phyloP scores from a whole-genome alignment of 2,888 invertebrate genomes.

The Cynaeus angustus region DNA sequence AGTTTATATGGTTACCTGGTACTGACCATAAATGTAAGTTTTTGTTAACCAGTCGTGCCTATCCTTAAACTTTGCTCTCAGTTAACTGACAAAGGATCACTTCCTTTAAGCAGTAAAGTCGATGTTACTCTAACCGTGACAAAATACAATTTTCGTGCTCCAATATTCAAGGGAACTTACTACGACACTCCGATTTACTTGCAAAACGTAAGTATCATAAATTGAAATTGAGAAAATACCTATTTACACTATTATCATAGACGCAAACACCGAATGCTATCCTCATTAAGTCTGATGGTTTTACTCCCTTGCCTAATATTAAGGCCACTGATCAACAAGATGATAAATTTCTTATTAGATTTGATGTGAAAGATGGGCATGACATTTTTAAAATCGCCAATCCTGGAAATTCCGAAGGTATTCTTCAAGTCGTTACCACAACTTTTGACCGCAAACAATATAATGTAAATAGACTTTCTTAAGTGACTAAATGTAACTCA shows the following conservation, averaged over 20 bases:
- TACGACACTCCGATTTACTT: constrained; percentile 33
- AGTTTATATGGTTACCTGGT: constrained; percentile 76
- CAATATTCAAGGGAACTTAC: constrained; percentile 75
- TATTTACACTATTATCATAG: neutral
- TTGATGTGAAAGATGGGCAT: constrained; percentile 69
- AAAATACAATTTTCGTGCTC: constrained; percentile 77
- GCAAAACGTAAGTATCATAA: constrained; percentile 56
- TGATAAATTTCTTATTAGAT: constrained; percentile 73
- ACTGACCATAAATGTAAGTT: neutral
- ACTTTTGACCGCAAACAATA: too few species aligned
- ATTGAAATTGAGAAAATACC: too few species aligned
- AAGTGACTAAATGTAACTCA: neutral
- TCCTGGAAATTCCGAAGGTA: constrained; percentile 9
- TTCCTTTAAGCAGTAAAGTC: constrained; percentile 64
- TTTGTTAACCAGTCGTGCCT: too few species aligned
- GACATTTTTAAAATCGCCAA: constrained; percentile 48
- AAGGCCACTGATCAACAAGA: constrained; percentile 75
- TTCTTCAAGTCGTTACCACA: neutral
- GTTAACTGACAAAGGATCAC: constrained; percentile 75
- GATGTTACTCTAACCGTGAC: constrained; percentile 70
- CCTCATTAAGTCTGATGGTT: constrained; percentile 62
- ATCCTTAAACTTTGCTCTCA: too few species aligned
- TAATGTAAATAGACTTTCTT: too few species aligned
- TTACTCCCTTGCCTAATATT: constrained; percentile 69
- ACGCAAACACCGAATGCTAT: constrained; percentile 26